A percentile compares a stretch with the other conserved stretches of the same genome.
These are phyloP conservation scores for Ichneumon xanthorius DNA, from an alignment of 2,888 invertebrate genomes.

Conservation along the genomic window DNA sequence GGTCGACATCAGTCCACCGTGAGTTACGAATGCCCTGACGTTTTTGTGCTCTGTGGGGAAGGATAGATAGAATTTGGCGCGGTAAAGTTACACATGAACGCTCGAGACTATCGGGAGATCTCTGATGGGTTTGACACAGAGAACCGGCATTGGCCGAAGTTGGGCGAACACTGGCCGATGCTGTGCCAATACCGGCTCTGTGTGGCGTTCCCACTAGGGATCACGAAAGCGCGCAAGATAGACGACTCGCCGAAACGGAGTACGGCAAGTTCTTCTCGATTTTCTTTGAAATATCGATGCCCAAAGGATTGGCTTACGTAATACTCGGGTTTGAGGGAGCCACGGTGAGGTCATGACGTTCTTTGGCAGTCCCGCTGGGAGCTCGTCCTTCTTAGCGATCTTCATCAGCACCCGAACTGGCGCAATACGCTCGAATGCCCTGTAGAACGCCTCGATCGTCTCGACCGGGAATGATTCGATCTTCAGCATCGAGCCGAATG, in stretches of 20 bases:
- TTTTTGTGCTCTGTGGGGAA: conserved; percentile 77
- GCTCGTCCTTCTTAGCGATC: conserved; percentile 75
- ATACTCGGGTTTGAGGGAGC: conserved; percentile 78
- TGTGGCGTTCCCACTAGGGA: no score
- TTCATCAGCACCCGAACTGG: conserved; percentile 80
- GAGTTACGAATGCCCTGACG: conserved; percentile 77
- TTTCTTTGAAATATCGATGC: neutral
- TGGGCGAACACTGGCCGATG: no score
- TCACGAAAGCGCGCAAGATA: neutral
- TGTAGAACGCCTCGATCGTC: conserved; percentile 73
- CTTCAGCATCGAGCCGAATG: conserved; percentile 82
- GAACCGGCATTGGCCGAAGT: no score
- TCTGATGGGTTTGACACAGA: no score
- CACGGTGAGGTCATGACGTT: conserved; percentile 79
- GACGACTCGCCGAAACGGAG: neutral
- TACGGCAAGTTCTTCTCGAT: neutral
- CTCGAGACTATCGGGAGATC: no score
- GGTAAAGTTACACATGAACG: neutral
- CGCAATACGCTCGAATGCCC: conserved; percentile 77
- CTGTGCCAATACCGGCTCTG: no score
- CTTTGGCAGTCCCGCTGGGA: conserved; percentile 77
- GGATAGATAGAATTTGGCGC: neutral
- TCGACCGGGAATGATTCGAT: conserved; percentile 78
- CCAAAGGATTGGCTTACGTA: conserved; percentile 71
- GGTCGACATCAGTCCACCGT: conserved; percentile 78